Base-by-base conservation (phyloP, 2,113 vertebrate species). In the Salvator merianae region DNA sequence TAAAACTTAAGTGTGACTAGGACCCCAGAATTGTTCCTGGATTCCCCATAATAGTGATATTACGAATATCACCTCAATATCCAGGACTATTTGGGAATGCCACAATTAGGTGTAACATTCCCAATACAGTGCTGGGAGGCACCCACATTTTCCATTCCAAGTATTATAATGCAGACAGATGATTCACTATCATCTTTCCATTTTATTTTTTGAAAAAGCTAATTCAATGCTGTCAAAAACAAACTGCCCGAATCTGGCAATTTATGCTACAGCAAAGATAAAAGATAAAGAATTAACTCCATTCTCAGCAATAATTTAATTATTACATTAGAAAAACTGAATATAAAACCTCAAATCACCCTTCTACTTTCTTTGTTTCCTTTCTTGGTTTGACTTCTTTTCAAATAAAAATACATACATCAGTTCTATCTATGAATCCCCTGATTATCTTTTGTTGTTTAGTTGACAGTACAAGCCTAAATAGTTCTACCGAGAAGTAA, bases 171-270 rank as follows among this genome's bases (percentile, higher is more conserved):
- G n/a, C 69, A 83, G 85, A 77, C 83, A 77, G 55, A 59, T 85
- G 8, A 36, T 85, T 79, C 86, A 84, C 85, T 82, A 84, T 80
- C 87, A 87, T 88, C 88, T 85, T 79, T 24, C 53, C 63, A 47
- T 77, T 75, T 1, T n/a, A 36, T 69, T 77, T 2, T 1, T 26
- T 26, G 28, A 26, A 65, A 65, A 65, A 65, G 55, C 63, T 82
- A 66, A 82, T 59, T 2, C 55, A 70, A 43, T 66, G 47, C 53
- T 84, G 9, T 10, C 53, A 83, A 63, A 32, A 4, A 20, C 34
- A 36, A 72, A 69, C 22, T 72, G 47, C 71, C 20, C 18, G 81
- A 77, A 55, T 34, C 0, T 22, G 70, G 32, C 18, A 6, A 68
- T 83, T 83, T 73, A 79, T 62, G 59, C 47, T 74, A 76, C 77